These are phyloP conservation scores for Glaucidium brasilianum DNA, from an alignment of 2,113 vertebrate genomes.

Conservation along the genomic window DNA sequence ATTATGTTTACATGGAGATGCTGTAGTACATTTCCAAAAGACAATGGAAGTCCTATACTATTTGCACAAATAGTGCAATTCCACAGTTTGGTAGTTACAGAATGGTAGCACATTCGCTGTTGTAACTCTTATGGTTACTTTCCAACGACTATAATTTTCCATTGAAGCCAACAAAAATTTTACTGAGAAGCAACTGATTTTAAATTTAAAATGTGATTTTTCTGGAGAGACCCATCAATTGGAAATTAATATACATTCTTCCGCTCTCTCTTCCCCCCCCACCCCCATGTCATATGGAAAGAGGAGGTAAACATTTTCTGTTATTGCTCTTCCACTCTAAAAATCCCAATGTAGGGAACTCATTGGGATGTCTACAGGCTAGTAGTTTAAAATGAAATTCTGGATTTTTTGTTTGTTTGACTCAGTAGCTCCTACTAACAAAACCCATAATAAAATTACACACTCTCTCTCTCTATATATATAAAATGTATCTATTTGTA, in stretches of 20 bases:
- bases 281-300: accelerated
- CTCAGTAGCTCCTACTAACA: not conserved
- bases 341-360: not conserved
- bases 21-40: not conserved
- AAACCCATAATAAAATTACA: not conserved
- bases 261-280: too few species aligned
- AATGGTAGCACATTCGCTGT: not conserved
- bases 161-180: not conserved
- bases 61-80: not conserved
- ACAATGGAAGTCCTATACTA: not conserved
- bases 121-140: not conserved
- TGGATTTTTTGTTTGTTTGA: not conserved
- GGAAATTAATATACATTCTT: not conserved
- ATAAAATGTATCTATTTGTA: not conserved
- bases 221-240: not conserved
- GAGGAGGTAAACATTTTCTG: not conserved
- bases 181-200: not conserved
- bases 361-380: not conserved
- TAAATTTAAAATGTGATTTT: not conserved
- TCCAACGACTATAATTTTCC: not conserved
- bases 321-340: not conserved
- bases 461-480: not conserved
- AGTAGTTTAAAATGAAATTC: not conserved
- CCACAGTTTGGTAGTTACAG: not conserved
- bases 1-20: not conserved